These are phyloP conservation scores for Neopelma chrysocephalum DNA, from an alignment of 2,797 vertebrate species.

Conservation along the genomic window DNA sequence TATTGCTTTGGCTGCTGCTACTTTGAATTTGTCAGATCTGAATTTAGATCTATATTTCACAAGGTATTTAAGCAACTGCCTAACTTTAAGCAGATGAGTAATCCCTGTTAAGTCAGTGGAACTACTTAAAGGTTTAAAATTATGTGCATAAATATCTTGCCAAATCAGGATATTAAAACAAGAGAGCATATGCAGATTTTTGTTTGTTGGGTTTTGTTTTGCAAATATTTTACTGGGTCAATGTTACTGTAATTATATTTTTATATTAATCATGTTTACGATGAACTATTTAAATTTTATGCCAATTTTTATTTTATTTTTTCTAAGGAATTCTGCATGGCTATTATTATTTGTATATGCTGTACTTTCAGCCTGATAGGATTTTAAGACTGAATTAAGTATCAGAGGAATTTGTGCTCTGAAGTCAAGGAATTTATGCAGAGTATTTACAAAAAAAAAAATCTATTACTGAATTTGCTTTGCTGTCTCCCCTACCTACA, in stretches of 20 bases:
- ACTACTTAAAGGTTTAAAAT: conserved; percentile 32
- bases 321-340: neutral
- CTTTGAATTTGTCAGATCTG: conserved; percentile 36
- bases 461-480: neutral
- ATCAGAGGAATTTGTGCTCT: neutral
- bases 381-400: conserved; percentile 29
- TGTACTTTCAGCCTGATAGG: neutral
- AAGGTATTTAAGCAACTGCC: conserved; percentile 10
- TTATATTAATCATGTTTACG: neutral
- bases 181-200: neutral
- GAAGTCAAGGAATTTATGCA: neutral
- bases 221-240: conserved; percentile 11
- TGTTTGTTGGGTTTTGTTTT: neutral
- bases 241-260: neutral
- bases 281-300: neutral
- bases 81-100: conserved; percentile 40
- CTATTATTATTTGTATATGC: neutral
- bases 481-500: neutral
- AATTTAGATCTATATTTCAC: conserved; percentile 28
- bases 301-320: neutral
- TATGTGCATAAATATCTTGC: conserved; percentile 10
- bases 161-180: neutral
- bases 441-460: neutral
- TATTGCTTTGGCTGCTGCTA: neutral
- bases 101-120: conserved; percentile 39